A percentile compares a stretch with the other conserved stretches of the same genome.
These are phyloP conservation scores for Pseudopleuronectes americanus DNA, from an alignment of 2,797 vertebrate genomes.

Conservation along the genomic window DNA sequence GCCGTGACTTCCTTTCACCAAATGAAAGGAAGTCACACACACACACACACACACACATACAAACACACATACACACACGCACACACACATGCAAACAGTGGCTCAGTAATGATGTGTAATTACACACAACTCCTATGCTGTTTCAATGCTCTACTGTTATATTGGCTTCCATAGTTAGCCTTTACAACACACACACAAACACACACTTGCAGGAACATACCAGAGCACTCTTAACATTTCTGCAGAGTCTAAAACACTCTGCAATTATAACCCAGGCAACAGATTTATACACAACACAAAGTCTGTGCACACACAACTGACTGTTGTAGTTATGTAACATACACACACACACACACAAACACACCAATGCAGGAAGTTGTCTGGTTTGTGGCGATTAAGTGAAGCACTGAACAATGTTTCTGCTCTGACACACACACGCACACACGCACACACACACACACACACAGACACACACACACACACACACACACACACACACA, in stretches of 20 bases:
- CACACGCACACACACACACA: constrained; percentile 30
- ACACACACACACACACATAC: constrained; percentile 5
- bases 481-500: constrained; percentile 33
- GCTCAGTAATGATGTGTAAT: constrained; percentile 66
- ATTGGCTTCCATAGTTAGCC: constrained; percentile 62
- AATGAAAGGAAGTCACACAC: constrained; percentile 26
- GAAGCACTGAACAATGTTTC: constrained; percentile 52
- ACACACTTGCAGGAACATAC: constrained; percentile 24
- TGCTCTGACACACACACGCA: constrained; percentile 16
- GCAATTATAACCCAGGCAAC: constrained; percentile 19
- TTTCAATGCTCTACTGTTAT: constrained; percentile 56
- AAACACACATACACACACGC: constrained; percentile 9
- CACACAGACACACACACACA: constrained; percentile 26
- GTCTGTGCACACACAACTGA: constrained; percentile 7
- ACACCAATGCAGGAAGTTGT: constrained; percentile 58
- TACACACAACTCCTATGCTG: constrained; percentile 58
- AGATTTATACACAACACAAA: no score
- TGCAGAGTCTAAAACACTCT: constrained; percentile 15
- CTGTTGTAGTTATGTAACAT: constrained; percentile 20
- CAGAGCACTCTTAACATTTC: constrained; percentile 18
- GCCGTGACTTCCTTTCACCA: constrained; percentile 65
- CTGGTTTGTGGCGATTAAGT: constrained; percentile 64
- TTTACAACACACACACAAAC: constrained; percentile 20
- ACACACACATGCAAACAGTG: constrained; percentile 18
- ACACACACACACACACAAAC: constrained; percentile 9